Evolutionary conservation across 2,113 vertebrate genomes (phyloP), one percentile per base, ranked within the genome.

Genomic region (Solea solea): DNA sequence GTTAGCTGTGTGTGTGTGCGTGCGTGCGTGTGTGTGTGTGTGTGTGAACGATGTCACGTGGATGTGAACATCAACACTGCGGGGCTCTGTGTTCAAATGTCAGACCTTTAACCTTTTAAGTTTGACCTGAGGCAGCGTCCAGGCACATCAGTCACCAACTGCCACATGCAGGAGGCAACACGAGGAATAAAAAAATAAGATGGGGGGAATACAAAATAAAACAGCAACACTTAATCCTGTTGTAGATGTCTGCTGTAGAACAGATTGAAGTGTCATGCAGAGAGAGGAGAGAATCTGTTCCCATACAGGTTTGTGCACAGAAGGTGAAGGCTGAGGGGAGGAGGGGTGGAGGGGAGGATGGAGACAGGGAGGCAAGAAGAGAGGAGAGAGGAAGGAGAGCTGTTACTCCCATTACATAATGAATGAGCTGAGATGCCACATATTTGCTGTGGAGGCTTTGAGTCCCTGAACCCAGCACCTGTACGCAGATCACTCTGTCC

Each of bases 101-200:
- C 91, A 93, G 89, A 86, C 86, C 89, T 92, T 88, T 89, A 88
- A 91, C 91, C 90, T 93, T 92, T 91, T 34, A 48, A 81, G 69
- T 77, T 44, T 77, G 86, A 82, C 91, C 91, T 6, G 64, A 69
- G 91, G 91, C 80, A 57, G 53, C 28, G 9, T 70, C 71, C 72
- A 50, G 77, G 61, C 85, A 62, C 78, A 79, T 69, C 76, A 81
- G 72, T 80, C 72, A 28, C 39, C 12, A 52, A 55, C 68, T 40
- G 51, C 54, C 78, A 81, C 42, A 71, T 69, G 79, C 70, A 21
- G 39, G 21, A 75, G 65, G 82, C 34, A 14, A 54, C 4, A 41
- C 7, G 53, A 9, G 27, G 49, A 62, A 76, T 54, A 69, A 70
- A 76, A 78, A 51, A 27, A 67, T 51, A 55, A 76, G 72, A 60